phyloP scores from a whole-genome alignment of 2,113 vertebrate species.

The Lipophrys pholis region DNA sequence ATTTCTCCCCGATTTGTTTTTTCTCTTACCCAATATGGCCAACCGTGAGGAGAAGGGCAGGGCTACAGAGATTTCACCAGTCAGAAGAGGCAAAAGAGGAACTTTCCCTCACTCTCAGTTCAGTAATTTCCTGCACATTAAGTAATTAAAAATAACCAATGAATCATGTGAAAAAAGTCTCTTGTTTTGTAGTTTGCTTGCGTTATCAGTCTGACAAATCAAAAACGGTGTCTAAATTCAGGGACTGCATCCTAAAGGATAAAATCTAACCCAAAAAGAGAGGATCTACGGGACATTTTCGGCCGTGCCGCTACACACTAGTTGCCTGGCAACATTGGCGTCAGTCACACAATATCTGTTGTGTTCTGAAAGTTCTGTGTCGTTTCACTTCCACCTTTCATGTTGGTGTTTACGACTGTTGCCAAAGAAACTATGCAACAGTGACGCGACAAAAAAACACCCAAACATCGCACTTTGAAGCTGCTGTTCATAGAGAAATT shows the following conservation, averaged over 20 bases:
- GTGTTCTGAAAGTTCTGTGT: not conserved
- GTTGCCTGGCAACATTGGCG: too few relatives aligned
- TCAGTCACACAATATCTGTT: constrained; percentile 1
- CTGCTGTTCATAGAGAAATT: not conserved
- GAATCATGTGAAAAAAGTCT: not conserved
- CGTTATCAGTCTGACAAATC: too few relatives aligned
- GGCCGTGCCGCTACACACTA: too few relatives aligned
- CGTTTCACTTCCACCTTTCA: constrained; percentile 60
- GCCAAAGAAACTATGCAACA: constrained; percentile 27
- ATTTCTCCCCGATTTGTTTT: not conserved
- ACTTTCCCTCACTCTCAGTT: not conserved
- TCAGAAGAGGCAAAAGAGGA: constrained; percentile 5
- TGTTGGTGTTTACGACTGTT: constrained; percentile 33
- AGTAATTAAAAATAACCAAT: not conserved
- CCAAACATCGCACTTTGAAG: not conserved
- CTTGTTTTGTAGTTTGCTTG: too few relatives aligned
- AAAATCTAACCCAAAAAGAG: too few relatives aligned
- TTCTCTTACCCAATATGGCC: constrained; percentile 33
- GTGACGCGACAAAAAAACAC: not conserved
- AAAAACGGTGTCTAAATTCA: too few relatives aligned
- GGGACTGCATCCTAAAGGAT: too few relatives aligned
- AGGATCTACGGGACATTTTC: too few relatives aligned
- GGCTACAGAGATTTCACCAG: constrained; percentile 30
- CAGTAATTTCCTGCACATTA: constrained; percentile 28
- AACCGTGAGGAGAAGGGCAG: not conserved